Evolutionary conservation across 2,113 vertebrate species (phyloP).

Genomic region (Empidonax alnorum): DNA sequence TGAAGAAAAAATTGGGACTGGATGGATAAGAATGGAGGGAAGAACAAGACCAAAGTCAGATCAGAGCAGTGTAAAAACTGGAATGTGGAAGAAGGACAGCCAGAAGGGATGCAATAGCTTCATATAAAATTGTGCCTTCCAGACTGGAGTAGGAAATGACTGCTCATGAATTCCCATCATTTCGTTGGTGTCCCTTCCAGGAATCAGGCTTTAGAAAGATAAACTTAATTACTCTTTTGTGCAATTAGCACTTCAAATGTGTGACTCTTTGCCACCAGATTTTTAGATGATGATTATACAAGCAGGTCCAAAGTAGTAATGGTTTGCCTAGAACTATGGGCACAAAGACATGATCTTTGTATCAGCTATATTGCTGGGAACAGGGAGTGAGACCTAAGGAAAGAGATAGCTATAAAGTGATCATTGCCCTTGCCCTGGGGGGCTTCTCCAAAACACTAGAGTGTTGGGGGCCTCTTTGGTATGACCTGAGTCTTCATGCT

Average conservation of each 20-base stretch:
- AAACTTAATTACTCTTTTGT: neutral
- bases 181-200: neutral
- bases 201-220: neutral
- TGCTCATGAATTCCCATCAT: neutral
- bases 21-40: neutral
- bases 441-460: neutral
- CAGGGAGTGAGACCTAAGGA: neutral
- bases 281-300: neutral
- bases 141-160: neutral
- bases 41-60: neutral
- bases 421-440: neutral
- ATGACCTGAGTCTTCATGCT: neutral
- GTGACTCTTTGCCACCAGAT: neutral
- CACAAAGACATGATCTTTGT: neutral
- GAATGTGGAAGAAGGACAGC: neutral
- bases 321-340: neutral
- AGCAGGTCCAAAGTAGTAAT: neutral
- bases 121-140: accelerated
- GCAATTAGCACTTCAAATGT: neutral
- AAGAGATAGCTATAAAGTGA: neutral
- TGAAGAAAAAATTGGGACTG: neutral
- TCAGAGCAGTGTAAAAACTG: neutral
- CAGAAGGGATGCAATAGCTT: accelerated
- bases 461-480: neutral
- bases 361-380: neutral